Evolutionary conservation across 2,797 vertebrate species (phyloP).

Genomic region (Pangasius djambal): DNA sequence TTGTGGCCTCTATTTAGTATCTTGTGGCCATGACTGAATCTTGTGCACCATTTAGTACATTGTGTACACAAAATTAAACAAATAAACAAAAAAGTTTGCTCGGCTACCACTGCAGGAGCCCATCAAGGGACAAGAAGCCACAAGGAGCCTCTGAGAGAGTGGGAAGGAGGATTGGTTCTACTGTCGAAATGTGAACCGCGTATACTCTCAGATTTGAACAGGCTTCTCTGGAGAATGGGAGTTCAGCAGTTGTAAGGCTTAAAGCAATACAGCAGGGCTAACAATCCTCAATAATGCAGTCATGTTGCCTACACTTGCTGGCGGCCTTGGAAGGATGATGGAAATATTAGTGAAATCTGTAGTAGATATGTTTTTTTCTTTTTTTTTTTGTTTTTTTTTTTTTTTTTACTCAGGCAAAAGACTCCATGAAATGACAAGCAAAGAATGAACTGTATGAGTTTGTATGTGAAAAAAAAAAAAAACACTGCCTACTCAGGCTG

Average conservation of each 20-base stretch:
- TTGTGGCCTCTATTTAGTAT: neutral
- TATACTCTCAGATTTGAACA: slow-evolving; percentile 46
- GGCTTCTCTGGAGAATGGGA: slow-evolving; percentile 49
- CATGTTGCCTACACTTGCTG: slow-evolving; percentile 38
- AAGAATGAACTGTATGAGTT: neutral
- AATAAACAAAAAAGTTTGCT: neutral
- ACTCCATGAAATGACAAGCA: neutral
- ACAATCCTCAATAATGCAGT: slow-evolving; percentile 52
- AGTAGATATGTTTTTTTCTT: neutral
- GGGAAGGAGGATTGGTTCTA: slow-evolving; percentile 37
- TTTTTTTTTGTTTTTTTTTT: neutral
- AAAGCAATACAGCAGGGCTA: slow-evolving; percentile 52
- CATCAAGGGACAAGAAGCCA: slow-evolving; percentile 27
- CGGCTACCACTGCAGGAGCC: neutral
- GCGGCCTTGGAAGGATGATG: neutral
- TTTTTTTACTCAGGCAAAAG: neutral
- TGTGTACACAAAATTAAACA: neutral
- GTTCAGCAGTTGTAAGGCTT: slow-evolving; percentile 55
- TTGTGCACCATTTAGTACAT: no score
- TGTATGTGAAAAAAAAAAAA: neutral
- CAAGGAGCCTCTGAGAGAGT: slow-evolving; percentile 41
- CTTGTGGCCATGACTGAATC: neutral
- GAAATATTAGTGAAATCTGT: slow-evolving; percentile 23
- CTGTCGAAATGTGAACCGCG: slow-evolving; percentile 39
- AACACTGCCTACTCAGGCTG: neutral